Evolutionary conservation across 1,140 invertebrate genomes (phyloP), one percentile per base, ranked within the genome.

Genomic region (Drosophila pseudoobscura): DNA sequence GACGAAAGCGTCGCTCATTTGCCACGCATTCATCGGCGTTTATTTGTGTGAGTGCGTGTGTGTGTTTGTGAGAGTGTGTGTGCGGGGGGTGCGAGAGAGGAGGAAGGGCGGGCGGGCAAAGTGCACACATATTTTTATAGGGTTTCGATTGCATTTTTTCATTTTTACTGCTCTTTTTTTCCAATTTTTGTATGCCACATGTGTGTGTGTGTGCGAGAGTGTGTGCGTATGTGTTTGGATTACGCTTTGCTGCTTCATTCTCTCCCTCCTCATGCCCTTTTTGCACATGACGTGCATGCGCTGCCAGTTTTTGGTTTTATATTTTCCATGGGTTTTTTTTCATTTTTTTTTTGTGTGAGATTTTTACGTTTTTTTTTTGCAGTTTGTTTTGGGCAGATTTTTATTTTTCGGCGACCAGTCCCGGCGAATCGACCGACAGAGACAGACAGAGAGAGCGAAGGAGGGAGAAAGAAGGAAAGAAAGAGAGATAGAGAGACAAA

Each of bases 311-410:
- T 72, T 57, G 55, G 52, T 66, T 44, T 56, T 31, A 20, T 39
- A 52, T 52, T 46, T n/a, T 9, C n/a, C 35, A 52, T 22, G n/a
- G 62, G 22, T 45, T 9, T 61, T 62, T 59, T 49, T 51, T 52
- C 15, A 15, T 52, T 15, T 58, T 62, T n/a, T 55, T 76, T 61
- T 71, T 45, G 57, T 77, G 44, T 63, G 55, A 66, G 59, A 49
- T 62, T 78, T 73, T 76, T 68, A 78, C 65, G 56, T 75, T 71
- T 84, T 65, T 15, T 15, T 63, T 74, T 55, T 83, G 64, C 52
- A 56, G 70, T 58, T 65, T 79, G 59, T 89, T 83, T 90, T 90
- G 78, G 82, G 69, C 79, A 83, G 83, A 88, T 90, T 90, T 88
- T 88, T 83, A 78, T 90, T 90, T 88, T 90, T 90, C 79, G 78